These are phyloP conservation scores for Eudorcas thomsonii DNA, from an alignment of 2,113 vertebrate genomes.

Conservation along the genomic window DNA sequence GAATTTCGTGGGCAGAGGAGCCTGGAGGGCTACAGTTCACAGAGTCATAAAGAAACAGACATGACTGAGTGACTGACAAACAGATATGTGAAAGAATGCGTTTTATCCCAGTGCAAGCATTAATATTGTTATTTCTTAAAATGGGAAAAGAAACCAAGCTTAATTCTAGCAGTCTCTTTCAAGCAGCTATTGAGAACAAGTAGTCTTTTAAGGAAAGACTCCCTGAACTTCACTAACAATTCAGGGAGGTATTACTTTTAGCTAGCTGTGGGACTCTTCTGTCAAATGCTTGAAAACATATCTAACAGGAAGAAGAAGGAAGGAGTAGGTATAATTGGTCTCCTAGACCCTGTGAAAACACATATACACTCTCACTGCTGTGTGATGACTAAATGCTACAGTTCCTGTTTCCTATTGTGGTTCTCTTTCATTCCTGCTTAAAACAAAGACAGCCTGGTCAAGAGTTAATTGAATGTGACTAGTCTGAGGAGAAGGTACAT, in stretches of 20 bases:
- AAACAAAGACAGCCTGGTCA: background rate
- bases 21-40: background rate
- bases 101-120: background rate
- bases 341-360: background rate
- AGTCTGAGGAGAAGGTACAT: background rate
- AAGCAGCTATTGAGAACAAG: background rate
- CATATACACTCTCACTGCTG: background rate
- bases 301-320: background rate
- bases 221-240: background rate
- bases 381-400: background rate
- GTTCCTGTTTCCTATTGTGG: slow-evolving; percentile 7
- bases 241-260: background rate
- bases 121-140: background rate
- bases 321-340: background rate
- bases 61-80: background rate
- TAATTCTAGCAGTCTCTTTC: background rate
- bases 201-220: background rate
- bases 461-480: background rate
- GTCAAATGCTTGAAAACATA: background rate
- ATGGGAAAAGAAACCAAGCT: background rate
- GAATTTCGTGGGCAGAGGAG: background rate
- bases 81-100: background rate
- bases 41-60: background rate
- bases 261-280: background rate
- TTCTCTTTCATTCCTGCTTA: background rate